A percentile compares a stretch with the other conserved stretches of the same genome.
These are phyloP conservation scores for Marronus borbonicus DNA, from an alignment of 2,888 invertebrate species.

Conservation along the genomic window DNA sequence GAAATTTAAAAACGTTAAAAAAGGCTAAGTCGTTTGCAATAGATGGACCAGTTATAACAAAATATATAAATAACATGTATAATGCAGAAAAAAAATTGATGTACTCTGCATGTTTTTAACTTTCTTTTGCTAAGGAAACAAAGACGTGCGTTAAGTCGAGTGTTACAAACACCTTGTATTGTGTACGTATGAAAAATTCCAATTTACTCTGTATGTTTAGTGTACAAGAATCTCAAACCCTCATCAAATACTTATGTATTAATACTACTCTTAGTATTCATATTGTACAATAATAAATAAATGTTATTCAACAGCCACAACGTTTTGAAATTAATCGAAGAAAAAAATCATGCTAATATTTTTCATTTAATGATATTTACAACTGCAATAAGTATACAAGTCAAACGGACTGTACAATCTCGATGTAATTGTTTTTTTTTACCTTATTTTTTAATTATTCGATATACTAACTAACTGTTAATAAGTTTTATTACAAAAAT, in stretches of 20 bases:
- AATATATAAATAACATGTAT: no score
- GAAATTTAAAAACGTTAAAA: no score
- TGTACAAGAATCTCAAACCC: conserved; percentile 12
- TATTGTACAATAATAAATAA: conserved; percentile 4
- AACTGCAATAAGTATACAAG: conserved; percentile 4
- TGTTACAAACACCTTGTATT: background rate
- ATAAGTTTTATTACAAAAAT: conserved; percentile 48
- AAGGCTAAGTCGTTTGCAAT: no score
- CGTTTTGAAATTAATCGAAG: no score
- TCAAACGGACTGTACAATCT: conserved; percentile 1
- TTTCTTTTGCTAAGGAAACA: no score
- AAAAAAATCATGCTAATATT: background rate
- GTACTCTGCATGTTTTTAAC: no score
- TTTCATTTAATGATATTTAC: conserved; percentile 1
- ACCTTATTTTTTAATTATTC: conserved; percentile 6
- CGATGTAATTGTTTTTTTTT: conserved; percentile 18
- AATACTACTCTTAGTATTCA: conserved; percentile 15
- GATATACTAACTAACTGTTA: conserved; percentile 38
- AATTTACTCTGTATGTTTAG: conserved; percentile 8
- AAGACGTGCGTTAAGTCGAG: no score
- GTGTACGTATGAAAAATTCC: background rate
- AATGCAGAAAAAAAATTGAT: no score
- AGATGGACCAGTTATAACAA: no score
- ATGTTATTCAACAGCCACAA: conserved; percentile 32
- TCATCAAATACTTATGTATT: conserved; percentile 1